Evolutionary conservation across 2,888 invertebrate genomes (phyloP).

Genomic region (Acanthacorydalis orientalis): DNA sequence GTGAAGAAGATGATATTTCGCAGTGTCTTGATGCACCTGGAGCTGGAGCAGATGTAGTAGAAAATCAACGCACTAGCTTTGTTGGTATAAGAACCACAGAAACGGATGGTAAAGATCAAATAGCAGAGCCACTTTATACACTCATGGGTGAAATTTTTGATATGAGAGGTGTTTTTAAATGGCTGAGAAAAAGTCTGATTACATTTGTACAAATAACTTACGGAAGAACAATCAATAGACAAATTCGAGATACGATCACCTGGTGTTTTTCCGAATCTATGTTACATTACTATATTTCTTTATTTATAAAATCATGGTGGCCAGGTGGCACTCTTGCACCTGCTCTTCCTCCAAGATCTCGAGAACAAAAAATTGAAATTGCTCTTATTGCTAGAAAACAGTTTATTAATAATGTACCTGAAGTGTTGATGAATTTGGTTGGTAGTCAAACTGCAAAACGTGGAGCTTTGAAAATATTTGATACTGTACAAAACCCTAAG

Average conservation of each 20-base stretch:
- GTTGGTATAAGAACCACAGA: slow-evolving; percentile 26
- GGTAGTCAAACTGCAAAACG: slow-evolving; percentile 71
- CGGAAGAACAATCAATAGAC: slow-evolving; percentile 82
- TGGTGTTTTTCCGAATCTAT: slow-evolving; percentile 83
- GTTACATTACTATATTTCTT: slow-evolving; percentile 72
- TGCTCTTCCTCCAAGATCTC: slow-evolving; percentile 31
- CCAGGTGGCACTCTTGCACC: slow-evolving; percentile 61
- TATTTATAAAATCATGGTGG: slow-evolving; percentile 79
- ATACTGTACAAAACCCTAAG: slow-evolving; percentile 65
- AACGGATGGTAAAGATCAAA: slow-evolving; percentile 59
- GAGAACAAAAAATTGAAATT: slow-evolving; percentile 49
- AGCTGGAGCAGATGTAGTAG: slow-evolving; percentile 21
- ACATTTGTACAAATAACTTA: slow-evolving; percentile 84
- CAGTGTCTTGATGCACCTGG: slow-evolving; percentile 54
- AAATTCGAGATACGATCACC: slow-evolving; percentile 71
- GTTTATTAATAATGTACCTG: slow-evolving; percentile 56
- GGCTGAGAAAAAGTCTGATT: slow-evolving; percentile 73
- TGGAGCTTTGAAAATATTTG: slow-evolving; percentile 74
- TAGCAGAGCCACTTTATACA: slow-evolving; percentile 80
- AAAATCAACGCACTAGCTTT: slow-evolving; percentile 23
- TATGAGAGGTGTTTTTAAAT: slow-evolving; percentile 74
- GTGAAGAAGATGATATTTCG: slow-evolving; percentile 66
- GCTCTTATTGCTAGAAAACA: slow-evolving; percentile 49
- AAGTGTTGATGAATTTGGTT: slow-evolving; percentile 66
- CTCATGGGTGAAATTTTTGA: slow-evolving; percentile 81